Evolutionary conservation across 2,888 invertebrate species (phyloP).

Genomic region (Teinopalpus imperialis): DNA sequence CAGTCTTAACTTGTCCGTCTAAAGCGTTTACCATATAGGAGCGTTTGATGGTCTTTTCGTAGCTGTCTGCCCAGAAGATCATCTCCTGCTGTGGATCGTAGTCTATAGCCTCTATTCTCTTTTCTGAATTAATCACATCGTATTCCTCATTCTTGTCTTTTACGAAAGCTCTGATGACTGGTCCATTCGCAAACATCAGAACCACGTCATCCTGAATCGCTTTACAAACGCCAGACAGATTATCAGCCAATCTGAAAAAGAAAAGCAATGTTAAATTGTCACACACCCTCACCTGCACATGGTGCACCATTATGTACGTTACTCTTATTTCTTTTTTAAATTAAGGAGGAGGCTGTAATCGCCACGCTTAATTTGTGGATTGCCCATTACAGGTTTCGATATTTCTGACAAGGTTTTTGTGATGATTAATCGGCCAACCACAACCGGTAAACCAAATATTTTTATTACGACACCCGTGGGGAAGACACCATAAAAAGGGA

Average conservation of each 20-base stretch:
- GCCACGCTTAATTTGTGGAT: too few species aligned
- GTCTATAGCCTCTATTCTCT: constrained; percentile 95
- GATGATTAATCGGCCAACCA: too few species aligned
- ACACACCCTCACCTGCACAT: too few species aligned
- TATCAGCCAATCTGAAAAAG: constrained; percentile 83
- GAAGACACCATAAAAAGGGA: too few species aligned
- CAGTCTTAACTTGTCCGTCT: constrained; percentile 89
- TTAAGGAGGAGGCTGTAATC: too few species aligned
- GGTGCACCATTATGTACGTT: too few species aligned
- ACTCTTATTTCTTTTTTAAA: too few species aligned
- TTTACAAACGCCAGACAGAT: constrained; percentile 91
- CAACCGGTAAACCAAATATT: too few species aligned
- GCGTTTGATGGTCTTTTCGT: constrained; percentile 94
- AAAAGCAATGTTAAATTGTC: too few species aligned
- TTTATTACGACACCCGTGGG: too few species aligned
- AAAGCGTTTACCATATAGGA: constrained; percentile 93
- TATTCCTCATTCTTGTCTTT: constrained; percentile 86
- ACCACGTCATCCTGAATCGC: constrained; percentile 85
- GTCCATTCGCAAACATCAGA: constrained; percentile 90
- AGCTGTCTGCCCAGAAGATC: constrained; percentile 97
- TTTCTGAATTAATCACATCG: constrained; percentile 91
- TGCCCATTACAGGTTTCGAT: too few species aligned
- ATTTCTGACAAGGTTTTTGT: too few species aligned
- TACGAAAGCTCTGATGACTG: constrained; percentile 90
- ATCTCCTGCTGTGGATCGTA: constrained; percentile 92